These are phyloP conservation scores for Percina caprodes DNA, from an alignment of 2,113 vertebrate genomes.

Conservation along the genomic window DNA sequence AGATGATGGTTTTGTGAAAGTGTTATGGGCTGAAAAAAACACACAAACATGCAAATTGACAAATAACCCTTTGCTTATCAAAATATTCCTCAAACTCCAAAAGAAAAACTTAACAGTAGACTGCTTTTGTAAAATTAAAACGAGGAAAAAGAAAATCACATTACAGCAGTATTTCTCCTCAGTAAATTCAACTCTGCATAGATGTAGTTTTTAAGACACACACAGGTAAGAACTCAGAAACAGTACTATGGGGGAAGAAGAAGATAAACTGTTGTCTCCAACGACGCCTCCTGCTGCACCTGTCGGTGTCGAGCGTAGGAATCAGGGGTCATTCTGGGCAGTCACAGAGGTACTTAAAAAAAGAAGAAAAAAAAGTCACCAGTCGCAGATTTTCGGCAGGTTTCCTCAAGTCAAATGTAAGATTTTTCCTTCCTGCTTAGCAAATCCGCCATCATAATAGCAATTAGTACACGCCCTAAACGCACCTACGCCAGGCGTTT, in stretches of 20 bases:
- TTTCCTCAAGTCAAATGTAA: too few species aligned
- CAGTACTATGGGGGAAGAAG: conserved; percentile 55
- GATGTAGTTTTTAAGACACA: conserved; percentile 77
- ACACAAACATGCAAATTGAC: conserved; percentile 17
- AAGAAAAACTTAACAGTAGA: conserved; percentile 17
- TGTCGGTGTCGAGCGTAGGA: conserved; percentile 2
- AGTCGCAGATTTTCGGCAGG: background rate
- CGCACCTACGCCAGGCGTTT: too few species aligned
- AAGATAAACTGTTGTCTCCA: conserved; percentile 17
- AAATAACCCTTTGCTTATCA: background rate
- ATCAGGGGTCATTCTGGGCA: conserved; percentile 60
- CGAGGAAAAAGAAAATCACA: background rate
- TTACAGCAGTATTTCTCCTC: conserved; percentile 59
- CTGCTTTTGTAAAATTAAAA: conserved; percentile 12
- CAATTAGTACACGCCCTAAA: too few species aligned
- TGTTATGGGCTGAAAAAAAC: conserved; percentile 5
- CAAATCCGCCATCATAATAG: too few species aligned
- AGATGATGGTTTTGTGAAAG: background rate
- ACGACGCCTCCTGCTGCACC: conserved; percentile 20
- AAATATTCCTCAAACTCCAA: conserved; percentile 19
- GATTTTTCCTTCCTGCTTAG: too few species aligned
- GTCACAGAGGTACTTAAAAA: conserved; percentile 79
- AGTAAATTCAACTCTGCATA: conserved; percentile 73
- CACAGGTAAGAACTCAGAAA: conserved; percentile 68
- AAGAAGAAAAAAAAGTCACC: background rate